Base-by-base conservation (phyloP, 2,888 invertebrate species). In the Brachypalpus laphriformis region DNA sequence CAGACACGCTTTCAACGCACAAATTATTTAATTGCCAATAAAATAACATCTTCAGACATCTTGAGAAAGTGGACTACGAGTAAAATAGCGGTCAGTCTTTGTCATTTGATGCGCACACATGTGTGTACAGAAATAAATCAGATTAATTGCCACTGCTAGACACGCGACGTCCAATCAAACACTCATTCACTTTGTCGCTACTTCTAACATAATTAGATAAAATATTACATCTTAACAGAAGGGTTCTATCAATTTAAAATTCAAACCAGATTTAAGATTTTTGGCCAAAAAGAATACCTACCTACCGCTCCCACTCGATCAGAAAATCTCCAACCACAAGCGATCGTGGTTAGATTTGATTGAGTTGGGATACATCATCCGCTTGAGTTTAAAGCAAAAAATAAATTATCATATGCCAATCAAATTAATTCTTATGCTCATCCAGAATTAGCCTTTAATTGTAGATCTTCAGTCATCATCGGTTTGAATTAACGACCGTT, bases 141-240 rank as follows among this genome's bases (percentile, higher is more conserved):
- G 25, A 61, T 61, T 61, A 28, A 45, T 45, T 45, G 28, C 28
- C 3, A 42, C 45, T 45, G 61, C 45, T 61, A 45, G 42, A 28
- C 61, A 61, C 61, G 61, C 61, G 61, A 61, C 28, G 61, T 61
- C 45, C 9, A 42, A 45, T 45, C 45, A 42, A 45, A 61, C 25
- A 14, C 16, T 42, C 61, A 61, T 25, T 45, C 61, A 28, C 42
- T 25, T 28, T 61, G 28, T 28, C 28, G 28, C 42, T 61, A 2
- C 20, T 1, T 42, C 40, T 14, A 16, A 42, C 9, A 25, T 22
- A 59, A 59, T 59, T 59, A 40, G 59, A 59, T 42, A 40, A 59
- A 61, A 61, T 22, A 16, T 5, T 16, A 28, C 61, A 42, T 16
- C 28, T 1, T 11, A 28, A 11, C 25, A 45, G 28, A 28, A 25